Conservation (phyloP, 2,797 vertebrate genomes). For the Poecilia gillii region DNA sequence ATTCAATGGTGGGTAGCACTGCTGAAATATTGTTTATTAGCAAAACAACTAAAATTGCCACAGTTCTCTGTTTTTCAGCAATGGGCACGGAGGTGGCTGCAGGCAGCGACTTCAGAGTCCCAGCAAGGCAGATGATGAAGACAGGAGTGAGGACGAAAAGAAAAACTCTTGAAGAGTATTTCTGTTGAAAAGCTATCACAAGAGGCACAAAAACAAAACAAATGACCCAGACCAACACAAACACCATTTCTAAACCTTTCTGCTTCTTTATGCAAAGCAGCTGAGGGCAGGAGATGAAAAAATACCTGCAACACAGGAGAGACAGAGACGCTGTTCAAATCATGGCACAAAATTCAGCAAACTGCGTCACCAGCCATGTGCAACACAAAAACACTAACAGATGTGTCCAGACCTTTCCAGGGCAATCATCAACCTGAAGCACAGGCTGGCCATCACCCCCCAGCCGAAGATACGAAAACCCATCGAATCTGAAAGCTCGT, state of each 20-base stretch:
- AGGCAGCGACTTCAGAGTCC: background rate
- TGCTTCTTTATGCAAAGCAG: background rate
- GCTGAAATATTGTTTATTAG: constrained; percentile 7
- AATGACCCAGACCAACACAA: background rate
- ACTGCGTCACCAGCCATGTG: too few relatives aligned
- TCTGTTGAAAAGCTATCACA: background rate
- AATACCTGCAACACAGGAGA: background rate
- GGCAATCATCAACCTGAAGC: background rate
- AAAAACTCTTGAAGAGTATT: background rate
- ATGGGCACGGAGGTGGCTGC: background rate
- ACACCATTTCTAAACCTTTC: background rate
- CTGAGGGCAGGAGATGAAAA: background rate
- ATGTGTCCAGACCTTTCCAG: background rate
- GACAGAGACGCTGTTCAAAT: background rate
- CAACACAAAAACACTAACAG: too few relatives aligned
- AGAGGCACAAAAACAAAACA: background rate
- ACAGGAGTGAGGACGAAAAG: background rate
- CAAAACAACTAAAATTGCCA: constrained; percentile 4
- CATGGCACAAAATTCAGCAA: background rate
- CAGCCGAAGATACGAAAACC: background rate
- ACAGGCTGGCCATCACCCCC: background rate
- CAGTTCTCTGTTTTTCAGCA: constrained; percentile 14
- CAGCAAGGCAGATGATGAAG: constrained; percentile 9
- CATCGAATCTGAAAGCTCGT: too few relatives aligned
- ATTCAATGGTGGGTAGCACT: accelerated